phyloP scores from a whole-genome alignment of 2,113 vertebrate genomes.

The Helogale parvula region DNA sequence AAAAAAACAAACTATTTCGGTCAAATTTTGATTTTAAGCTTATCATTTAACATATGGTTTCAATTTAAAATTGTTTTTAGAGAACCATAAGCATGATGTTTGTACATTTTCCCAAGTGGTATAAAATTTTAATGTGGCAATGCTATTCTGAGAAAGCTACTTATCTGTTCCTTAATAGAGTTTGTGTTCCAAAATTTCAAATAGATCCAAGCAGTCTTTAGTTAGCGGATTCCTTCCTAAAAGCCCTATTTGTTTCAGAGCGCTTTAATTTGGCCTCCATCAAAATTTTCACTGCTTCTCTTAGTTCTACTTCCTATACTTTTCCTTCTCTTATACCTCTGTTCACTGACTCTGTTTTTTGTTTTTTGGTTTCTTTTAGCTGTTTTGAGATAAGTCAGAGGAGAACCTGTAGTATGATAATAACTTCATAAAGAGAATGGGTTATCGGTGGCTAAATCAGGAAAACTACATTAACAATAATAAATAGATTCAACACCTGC shows the following conservation, averaged over 20 bases:
- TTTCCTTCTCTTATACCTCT: neutral
- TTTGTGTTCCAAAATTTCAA: constrained; percentile 42
- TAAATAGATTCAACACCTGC: neutral
- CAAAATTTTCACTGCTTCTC: neutral
- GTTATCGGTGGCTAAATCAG: neutral
- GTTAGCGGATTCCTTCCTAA: neutral
- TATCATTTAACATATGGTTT: constrained; percentile 30
- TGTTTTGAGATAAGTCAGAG: neutral
- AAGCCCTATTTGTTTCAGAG: neutral
- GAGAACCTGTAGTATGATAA: neutral
- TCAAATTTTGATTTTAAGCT: constrained; percentile 50
- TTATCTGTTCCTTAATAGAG: constrained; percentile 4
- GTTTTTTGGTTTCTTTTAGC: neutral
- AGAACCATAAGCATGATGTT: neutral
- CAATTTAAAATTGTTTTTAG: constrained; percentile 30
- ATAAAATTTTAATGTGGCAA: constrained; percentile 61
- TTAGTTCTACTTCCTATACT: neutral
- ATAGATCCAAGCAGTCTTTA: constrained; percentile 2
- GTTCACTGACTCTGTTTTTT: neutral
- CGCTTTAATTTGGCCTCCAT: neutral
- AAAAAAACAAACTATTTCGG: constrained; percentile 24
- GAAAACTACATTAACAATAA: neutral
- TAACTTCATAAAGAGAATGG: neutral
- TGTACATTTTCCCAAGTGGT: constrained; percentile 25
- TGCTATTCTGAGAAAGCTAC: neutral